Base-by-base conservation (phyloP, 2,888 invertebrate genomes). In the Salticus scenicus region DNA sequence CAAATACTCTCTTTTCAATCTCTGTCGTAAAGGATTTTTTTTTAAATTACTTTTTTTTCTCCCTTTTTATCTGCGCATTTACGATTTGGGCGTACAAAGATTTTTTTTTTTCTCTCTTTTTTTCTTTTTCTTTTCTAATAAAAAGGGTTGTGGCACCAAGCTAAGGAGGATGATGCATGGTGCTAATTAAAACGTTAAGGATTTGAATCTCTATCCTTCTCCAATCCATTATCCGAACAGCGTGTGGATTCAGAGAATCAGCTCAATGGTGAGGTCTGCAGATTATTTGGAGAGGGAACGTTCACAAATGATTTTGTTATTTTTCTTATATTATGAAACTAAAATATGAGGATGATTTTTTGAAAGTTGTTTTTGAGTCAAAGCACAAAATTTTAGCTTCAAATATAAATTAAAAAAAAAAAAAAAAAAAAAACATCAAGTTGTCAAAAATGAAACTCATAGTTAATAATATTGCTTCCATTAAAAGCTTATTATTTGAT, bases 141-240 rank as follows among this genome's bases (percentile, higher is more conserved):
- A 57, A 57, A 57, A 24, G 42, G 42, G 57, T 57, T 24, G 20
- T n/a, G 57, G 24, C 24, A 4, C 57, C 2, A 24, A 57, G 4
- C 7, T 1, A 17, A 41, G 17, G n/a, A 57, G 47, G 47, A 41
- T 71, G 71, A 79, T 71, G 70, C 71, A 79, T 79, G 64, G 71
- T 42, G 24, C 71, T 79, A 79, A 79, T 79, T 79, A 79, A 79
- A 79, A 67, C 8, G 20, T 31, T 12, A 20, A 33, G 33, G 67
- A 67, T 31, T 33, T 67, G 33, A 28, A 37, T 17, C 33, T 37
- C 33, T 67, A 67, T 33, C 20, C 24, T 20, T 31, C 67, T 31
- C 37, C 24, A 27, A 67, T 67, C 67, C 67, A 67, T 67, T 67
- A 67, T 67, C 67, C n/a, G 33, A 24, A 57, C 5, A 57, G 57